phyloP scores from a whole-genome alignment of 2,113 vertebrate genomes.

The Scatophagus argus region DNA sequence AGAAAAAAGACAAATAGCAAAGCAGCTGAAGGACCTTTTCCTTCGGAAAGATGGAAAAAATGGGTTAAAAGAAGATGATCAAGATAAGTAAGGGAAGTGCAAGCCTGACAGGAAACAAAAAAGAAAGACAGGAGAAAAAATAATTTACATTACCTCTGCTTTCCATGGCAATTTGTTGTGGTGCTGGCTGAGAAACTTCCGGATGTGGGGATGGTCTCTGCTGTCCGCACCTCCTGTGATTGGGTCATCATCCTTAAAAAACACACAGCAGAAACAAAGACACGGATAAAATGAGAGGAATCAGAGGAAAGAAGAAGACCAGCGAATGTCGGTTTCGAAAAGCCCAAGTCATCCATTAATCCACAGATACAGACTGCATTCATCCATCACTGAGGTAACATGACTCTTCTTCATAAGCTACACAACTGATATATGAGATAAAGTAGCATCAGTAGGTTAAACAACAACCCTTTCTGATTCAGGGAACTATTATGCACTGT shows the following conservation, averaged over 20 bases:
- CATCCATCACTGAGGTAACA: background rate
- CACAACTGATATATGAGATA: slow-evolving; percentile 24
- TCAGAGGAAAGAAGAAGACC: slow-evolving; percentile 4
- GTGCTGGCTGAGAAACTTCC: slow-evolving; percentile 80
- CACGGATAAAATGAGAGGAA: too few relatives aligned
- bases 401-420: slow-evolving; percentile 10
- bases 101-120: background rate
- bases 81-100: background rate
- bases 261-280: background rate
- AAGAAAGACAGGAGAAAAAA: accelerated
- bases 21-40: slow-evolving; percentile 1
- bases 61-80: background rate
- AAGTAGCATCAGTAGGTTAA: slow-evolving; percentile 17
- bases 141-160: slow-evolving; percentile 78
- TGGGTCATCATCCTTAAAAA: slow-evolving; percentile 80
- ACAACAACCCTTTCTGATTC: background rate
- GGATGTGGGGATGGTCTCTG: slow-evolving; percentile 73
- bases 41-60: background rate
- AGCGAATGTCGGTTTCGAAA: background rate
- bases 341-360: slow-evolving; percentile 8
- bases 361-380: too few relatives aligned
- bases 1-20: slow-evolving; percentile 12
- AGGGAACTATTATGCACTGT: slow-evolving; percentile 1
- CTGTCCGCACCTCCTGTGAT: slow-evolving; percentile 60
- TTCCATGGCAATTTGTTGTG: slow-evolving; percentile 85